Conservation (phyloP, 2,113 vertebrate genomes). For the Albula goreensis region DNA sequence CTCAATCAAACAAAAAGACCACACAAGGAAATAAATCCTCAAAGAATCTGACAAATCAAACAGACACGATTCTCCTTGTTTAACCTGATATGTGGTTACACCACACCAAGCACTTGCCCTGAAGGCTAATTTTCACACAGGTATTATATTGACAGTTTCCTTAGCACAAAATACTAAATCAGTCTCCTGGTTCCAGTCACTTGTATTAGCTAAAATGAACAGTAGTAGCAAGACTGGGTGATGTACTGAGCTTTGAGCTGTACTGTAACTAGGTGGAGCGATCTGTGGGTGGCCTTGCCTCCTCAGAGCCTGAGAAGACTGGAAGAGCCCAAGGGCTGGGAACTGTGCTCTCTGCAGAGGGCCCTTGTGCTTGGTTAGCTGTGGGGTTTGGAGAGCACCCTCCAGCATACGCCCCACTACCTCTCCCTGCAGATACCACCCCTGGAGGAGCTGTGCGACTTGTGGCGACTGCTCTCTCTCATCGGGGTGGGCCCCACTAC, state of each 20-base stretch:
- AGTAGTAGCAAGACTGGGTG: background rate
- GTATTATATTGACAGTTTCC: background rate
- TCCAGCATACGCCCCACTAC: no score
- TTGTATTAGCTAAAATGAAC: background rate
- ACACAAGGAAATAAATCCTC: background rate
- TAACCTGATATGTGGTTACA: background rate
- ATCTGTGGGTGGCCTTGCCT: background rate
- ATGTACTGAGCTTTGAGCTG: slow-evolving; percentile 52
- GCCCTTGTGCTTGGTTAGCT: background rate
- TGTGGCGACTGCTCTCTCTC: background rate
- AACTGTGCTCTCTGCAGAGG: slow-evolving; percentile 29
- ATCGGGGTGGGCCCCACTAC: background rate
- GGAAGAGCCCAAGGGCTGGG: slow-evolving; percentile 49
- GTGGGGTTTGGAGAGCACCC: background rate
- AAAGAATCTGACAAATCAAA: background rate
- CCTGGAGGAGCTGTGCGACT: background rate
- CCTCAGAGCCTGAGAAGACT: slow-evolving; percentile 36
- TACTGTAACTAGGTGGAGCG: slow-evolving; percentile 39
- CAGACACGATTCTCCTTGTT: background rate
- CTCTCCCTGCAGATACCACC: background rate
- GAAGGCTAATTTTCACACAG: background rate
- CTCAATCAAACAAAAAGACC: background rate
- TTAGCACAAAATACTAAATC: background rate
- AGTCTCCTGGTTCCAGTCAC: background rate
- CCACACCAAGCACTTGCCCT: background rate